These are phyloP conservation scores for Staurois parvus DNA, from an alignment of 2,797 vertebrate species.

Conservation along the genomic window DNA sequence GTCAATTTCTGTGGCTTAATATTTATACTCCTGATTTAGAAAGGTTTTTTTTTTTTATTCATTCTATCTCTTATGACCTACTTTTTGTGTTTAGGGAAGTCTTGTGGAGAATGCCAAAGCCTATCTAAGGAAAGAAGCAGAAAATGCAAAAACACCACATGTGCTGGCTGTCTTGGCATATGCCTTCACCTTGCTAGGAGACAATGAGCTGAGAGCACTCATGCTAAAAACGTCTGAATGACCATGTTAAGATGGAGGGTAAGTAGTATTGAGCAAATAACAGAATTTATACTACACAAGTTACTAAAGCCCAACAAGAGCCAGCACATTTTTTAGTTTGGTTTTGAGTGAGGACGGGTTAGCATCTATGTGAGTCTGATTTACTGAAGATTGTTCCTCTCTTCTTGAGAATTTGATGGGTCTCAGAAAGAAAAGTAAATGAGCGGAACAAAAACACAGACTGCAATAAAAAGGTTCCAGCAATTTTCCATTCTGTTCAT, in stretches of 20 bases:
- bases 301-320: background rate
- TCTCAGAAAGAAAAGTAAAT: background rate
- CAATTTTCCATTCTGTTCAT: no score
- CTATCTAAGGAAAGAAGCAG: conserved; percentile 69
- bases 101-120: conserved; percentile 72
- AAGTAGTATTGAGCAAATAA: background rate
- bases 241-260: conserved; percentile 69
- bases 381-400: background rate
- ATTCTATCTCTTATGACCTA: background rate
- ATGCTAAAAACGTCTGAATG: conserved; percentile 72
- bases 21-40: no score
- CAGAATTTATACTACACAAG: background rate
- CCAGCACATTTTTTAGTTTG: background rate
- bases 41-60: no score
- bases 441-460: no score
- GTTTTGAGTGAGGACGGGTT: background rate
- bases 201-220: conserved; percentile 65
- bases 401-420: background rate
- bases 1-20: no score
- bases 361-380: background rate
- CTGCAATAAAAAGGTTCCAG: no score
- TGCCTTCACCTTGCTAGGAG: conserved; percentile 81
- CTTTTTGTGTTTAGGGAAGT: background rate
- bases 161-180: conserved; percentile 81
- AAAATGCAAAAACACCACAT: conserved; percentile 71